These are phyloP conservation scores for Lepidochrysops patricia DNA, from an alignment of 2,888 invertebrate genomes.

Conservation along the genomic window DNA sequence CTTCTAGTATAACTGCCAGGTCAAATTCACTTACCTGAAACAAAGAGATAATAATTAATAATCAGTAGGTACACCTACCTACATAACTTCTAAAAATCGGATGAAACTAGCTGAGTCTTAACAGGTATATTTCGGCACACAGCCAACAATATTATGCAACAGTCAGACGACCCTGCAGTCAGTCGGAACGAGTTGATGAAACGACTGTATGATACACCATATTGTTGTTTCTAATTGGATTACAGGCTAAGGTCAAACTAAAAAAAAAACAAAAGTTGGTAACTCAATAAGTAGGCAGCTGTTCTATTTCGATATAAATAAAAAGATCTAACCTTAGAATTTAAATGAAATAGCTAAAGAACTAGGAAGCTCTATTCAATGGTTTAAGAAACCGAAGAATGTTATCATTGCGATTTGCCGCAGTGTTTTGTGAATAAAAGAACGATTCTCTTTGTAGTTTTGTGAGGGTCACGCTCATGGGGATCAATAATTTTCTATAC, in stretches of 20 bases:
- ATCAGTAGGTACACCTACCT: too few relatives aligned
- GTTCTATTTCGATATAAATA: neutral
- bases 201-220: neutral
- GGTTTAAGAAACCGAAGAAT: neutral
- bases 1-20: neutral
- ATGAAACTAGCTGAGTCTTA: neutral
- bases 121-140: neutral
- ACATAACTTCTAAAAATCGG: neutral
- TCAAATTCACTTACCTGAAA: conserved; percentile 56
- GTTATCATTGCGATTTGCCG: neutral
- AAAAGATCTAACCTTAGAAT: neutral
- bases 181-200: neutral
- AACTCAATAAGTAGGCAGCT: neutral
- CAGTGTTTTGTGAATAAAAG: neutral
- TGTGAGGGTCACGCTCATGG: neutral
- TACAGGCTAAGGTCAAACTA: neutral
- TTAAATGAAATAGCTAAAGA: neutral
- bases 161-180: neutral
- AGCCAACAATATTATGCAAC: neutral
- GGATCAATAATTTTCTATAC: neutral
- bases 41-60: conserved; percentile 34
- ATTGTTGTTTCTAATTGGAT: conserved; percentile 2
- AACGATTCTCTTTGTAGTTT: neutral
- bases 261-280: neutral
- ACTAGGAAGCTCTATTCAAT: neutral